Base-by-base conservation (phyloP, 2,113 vertebrate species). In the Peromyscus leucopus region DNA sequence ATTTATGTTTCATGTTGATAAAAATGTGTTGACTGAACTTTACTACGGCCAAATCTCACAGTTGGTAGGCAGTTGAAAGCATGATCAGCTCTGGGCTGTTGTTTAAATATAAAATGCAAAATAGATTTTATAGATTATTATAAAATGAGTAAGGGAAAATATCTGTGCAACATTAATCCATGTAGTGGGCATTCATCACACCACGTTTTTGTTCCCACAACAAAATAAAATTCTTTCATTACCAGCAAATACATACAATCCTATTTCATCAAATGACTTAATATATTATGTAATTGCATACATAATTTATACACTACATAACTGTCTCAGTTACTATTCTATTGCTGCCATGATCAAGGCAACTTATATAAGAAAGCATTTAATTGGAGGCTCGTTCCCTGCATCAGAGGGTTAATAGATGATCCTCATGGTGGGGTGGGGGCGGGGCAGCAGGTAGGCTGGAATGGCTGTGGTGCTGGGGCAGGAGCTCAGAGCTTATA, bases 141-240 rank as follows among this genome's bases (percentile, higher is more conserved):
- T 95, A 46, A 96, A 91, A 87, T 42, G 36, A 67, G 2, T 48
- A 75, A 88, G 36, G 11, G 6, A 91, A 91, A 71, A 93, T 57
- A 55, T 13, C n/a, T 17, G 0, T 26, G 39, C 48, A 59, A n/a
- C 84, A 78, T 33, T 46, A 90, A 74, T 84, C 1, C 33, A 69
- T 83, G 46, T 39, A 69, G 21, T 65, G 31, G 22, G 1, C 1
- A 90, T 85, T 59, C 13, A 69, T 92, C 1, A 10, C 3, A 74
- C 0, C 0, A 61, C 83, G 42, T 42, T 85, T 89, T 90, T 83
- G 33, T 78, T 7, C 72, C 55, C 9, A 82, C 4, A 26, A 48
- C 17, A 82, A 91, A 93, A 65, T 78, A 61, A 36, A 4, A 91
- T 36, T 78, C 16, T 61, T n/a, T 67, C 26, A 84, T 78, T 67